Evolutionary conservation across 2,888 invertebrate species (phyloP).

Genomic region (Apamea sordens): DNA sequence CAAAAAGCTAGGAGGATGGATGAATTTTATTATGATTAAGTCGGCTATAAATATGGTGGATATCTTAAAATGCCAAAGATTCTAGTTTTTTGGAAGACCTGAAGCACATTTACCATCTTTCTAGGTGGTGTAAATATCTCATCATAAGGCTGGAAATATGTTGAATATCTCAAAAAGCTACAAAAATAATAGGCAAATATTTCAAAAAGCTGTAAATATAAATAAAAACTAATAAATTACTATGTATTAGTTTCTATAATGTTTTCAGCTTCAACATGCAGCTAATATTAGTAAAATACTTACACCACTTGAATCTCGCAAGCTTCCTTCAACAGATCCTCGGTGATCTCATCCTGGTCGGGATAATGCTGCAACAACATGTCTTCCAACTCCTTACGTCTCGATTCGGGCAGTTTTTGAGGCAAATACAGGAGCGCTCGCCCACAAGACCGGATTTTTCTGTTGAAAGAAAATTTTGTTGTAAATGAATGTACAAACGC

Average conservation of each 20-base stretch:
- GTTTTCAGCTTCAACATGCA: background rate
- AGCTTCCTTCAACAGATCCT: constrained; percentile 88
- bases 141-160: background rate
- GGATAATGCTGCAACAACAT: constrained; percentile 89
- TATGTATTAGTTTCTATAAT: background rate
- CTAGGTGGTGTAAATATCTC: background rate
- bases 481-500: too few relatives aligned
- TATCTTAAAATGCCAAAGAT: background rate
- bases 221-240: too few relatives aligned
- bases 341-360: constrained; percentile 80
- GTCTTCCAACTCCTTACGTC: constrained; percentile 86
- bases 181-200: background rate
- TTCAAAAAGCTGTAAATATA: too few relatives aligned
- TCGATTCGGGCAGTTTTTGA: constrained; percentile 86
- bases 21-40: background rate
- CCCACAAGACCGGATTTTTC: constrained; percentile 90
- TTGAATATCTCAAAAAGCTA: background rate
- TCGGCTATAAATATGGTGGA: background rate
- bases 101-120: background rate
- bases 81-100: background rate
- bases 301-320: constrained; percentile 86
- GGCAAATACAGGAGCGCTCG: constrained; percentile 87
- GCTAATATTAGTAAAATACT: constrained; percentile 11
- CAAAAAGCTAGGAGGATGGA: background rate
- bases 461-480: constrained; percentile 60